phyloP scores from a whole-genome alignment of 2,797 vertebrate genomes.

The Enteromius viviparus region DNA sequence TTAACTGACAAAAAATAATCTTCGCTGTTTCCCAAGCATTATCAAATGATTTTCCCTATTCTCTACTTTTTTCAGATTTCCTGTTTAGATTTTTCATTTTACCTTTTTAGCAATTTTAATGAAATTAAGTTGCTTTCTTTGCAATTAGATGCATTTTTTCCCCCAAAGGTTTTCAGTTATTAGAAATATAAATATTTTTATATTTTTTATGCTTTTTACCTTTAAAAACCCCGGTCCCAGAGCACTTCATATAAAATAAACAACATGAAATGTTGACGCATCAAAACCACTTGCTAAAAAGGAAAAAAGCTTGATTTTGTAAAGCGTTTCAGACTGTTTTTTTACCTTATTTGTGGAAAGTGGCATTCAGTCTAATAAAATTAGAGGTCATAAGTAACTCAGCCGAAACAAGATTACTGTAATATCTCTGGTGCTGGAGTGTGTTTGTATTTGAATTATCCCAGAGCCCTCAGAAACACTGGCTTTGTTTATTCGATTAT shows the following conservation, averaged over 20 bases:
- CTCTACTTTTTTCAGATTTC: no score
- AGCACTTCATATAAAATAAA: not conserved
- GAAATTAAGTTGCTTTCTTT: no score
- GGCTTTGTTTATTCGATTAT: slow-evolving; percentile 1
- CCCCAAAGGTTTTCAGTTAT: no score
- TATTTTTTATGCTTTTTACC: not conserved
- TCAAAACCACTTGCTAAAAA: not conserved
- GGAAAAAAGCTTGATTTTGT: not conserved
- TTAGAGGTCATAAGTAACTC: not conserved
- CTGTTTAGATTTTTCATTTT: not conserved
- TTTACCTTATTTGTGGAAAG: slow-evolving; percentile 3
- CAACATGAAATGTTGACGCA: no score
- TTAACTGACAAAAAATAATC: not conserved
- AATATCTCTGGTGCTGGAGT: slow-evolving; percentile 27
- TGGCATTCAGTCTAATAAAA: not conserved
- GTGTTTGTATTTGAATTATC: slow-evolving; percentile 27
- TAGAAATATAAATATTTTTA: no score
- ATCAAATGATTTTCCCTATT: not conserved
- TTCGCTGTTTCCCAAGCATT: not conserved
- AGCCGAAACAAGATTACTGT: slow-evolving; percentile 38
- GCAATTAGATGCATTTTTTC: not conserved
- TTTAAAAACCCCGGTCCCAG: not conserved
- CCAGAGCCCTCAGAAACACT: slow-evolving; percentile 26
- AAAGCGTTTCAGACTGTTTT: not conserved
- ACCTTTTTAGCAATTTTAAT: not conserved